Evolutionary conservation across 2,888 invertebrate genomes (phyloP).

Genomic region (Rhingia campestris): DNA sequence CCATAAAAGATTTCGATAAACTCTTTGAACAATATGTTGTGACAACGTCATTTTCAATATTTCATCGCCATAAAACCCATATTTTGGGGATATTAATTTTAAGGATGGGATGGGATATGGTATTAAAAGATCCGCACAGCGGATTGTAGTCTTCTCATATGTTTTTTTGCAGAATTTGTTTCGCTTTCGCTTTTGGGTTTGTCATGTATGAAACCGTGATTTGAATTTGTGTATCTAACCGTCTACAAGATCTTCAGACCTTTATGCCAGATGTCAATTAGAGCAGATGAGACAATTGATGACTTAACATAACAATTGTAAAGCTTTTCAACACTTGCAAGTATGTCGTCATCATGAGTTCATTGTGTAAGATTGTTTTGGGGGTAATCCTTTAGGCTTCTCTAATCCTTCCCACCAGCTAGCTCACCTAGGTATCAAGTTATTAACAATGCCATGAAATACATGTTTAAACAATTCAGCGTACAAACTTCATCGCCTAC

Average conservation of each 20-base stretch:
- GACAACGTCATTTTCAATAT: too few relatives aligned
- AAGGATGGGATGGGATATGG: too few relatives aligned
- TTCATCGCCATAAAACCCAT: too few relatives aligned
- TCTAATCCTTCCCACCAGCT: constrained; percentile 8
- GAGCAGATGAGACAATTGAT: constrained; percentile 38
- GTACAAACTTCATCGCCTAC: not conserved
- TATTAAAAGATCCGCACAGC: too few relatives aligned
- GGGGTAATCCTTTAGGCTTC: constrained; percentile 1
- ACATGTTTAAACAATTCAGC: constrained; percentile 13
- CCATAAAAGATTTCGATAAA: too few relatives aligned
- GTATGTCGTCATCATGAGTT: constrained; percentile 12
- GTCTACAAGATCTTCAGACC: not conserved
- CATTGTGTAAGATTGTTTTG: constrained; percentile 22
- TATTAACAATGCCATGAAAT: constrained; percentile 20
- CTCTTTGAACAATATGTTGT: too few relatives aligned
- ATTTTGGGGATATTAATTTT: too few relatives aligned
- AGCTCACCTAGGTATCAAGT: not conserved
- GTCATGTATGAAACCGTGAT: constrained; percentile 40
- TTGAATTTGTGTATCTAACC: constrained; percentile 18
- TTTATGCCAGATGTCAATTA: constrained; percentile 26
- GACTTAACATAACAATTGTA: constrained; percentile 37
- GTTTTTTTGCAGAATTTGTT: constrained; percentile 45
- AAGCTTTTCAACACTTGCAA: constrained; percentile 1
- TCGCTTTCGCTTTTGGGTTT: constrained; percentile 61
- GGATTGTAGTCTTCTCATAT: too few relatives aligned